These are phyloP conservation scores for Diplodus puntazzo DNA, from an alignment of 2,797 vertebrate species.

Conservation along the genomic window DNA sequence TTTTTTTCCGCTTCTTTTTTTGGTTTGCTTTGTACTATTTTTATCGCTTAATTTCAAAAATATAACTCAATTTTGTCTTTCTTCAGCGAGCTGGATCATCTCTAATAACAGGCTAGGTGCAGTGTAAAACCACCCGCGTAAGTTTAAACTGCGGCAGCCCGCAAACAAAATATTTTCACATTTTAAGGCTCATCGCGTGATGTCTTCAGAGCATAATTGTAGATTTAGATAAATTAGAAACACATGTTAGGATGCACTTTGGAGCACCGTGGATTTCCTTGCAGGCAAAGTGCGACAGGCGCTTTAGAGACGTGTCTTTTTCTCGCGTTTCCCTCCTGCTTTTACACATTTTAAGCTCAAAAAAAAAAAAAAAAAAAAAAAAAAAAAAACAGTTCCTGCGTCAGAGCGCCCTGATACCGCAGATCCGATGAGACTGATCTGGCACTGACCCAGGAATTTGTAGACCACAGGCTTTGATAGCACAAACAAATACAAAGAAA, in stretches of 20 bases:
- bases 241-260: not conserved
- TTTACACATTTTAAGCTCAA: not conserved
- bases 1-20: not conserved
- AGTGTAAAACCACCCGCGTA: not conserved
- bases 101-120: not conserved
- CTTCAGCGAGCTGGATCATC: not conserved
- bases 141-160: not conserved
- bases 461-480: not conserved
- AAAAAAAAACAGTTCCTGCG: not conserved
- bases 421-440: not conserved
- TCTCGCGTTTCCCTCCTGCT: not conserved
- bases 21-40: not conserved
- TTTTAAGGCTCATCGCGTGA: not conserved
- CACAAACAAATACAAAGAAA: constrained; percentile 34
- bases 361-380: not conserved
- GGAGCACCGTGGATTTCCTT: not conserved
- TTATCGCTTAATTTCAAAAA: not conserved
- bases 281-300: not conserved
- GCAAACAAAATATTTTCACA: constrained; percentile 1
- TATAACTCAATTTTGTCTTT: not conserved
- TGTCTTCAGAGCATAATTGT: not conserved
- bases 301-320: not conserved
- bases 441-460: not conserved
- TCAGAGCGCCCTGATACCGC: not conserved
- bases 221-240: constrained; percentile 12